phyloP scores from a whole-genome alignment of 2,888 invertebrate species.

The Lepeophtheirus nordmannii region DNA sequence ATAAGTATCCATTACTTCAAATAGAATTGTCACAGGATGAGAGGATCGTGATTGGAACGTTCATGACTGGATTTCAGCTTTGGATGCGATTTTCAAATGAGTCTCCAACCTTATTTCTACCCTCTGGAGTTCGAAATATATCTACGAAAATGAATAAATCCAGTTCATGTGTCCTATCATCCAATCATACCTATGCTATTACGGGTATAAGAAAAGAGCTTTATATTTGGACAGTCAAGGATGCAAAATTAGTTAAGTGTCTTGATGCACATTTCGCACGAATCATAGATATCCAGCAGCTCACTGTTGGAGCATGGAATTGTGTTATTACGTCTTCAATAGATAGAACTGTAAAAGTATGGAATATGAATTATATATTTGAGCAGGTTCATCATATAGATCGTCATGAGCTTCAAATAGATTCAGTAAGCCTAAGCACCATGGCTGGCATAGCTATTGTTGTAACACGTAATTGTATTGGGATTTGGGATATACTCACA shows the following conservation, averaged over 20 bases:
- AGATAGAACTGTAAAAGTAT: conserved; percentile 91
- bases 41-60: conserved; percentile 54
- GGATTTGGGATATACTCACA: conserved; percentile 77
- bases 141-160: conserved; percentile 76
- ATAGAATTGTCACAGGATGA: conserved; percentile 67
- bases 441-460: conserved; percentile 53
- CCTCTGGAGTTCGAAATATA: conserved; percentile 67
- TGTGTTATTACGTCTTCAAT: conserved; percentile 81
- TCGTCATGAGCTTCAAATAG: conserved; percentile 83
- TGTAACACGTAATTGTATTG: conserved; percentile 82
- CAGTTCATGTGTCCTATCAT: conserved; percentile 80
- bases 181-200: conserved; percentile 74
- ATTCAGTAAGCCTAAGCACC: conserved; percentile 55
- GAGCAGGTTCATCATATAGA: conserved; percentile 93
- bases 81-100: conserved; percentile 31
- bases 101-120: conserved; percentile 29
- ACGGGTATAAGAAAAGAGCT: conserved; percentile 64
- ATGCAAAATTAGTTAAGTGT: conserved; percentile 66
- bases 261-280: conserved; percentile 92
- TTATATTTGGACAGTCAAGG: conserved; percentile 57
- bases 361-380: conserved; percentile 97
- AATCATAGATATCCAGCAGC: conserved; percentile 73
- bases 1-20: conserved; percentile 50
- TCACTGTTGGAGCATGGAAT: conserved; percentile 77
- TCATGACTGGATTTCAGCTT: conserved; percentile 29